Evolutionary conservation across 1,140 invertebrate genomes (phyloP).

Genomic region (Temnothorax nylanderi): DNA sequence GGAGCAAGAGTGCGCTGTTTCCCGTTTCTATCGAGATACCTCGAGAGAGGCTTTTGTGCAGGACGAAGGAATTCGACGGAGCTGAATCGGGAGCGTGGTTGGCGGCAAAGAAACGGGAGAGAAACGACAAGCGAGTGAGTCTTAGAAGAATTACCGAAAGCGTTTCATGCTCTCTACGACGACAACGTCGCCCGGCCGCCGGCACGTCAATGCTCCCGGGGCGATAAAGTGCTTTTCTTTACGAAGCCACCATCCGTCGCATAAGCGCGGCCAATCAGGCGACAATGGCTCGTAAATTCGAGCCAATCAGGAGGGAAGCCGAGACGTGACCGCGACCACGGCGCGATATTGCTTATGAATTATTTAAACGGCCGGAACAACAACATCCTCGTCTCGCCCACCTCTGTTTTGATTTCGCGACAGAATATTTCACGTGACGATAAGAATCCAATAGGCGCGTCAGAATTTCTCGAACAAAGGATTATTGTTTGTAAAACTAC

Average conservation of each 20-base stretch:
- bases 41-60: constrained; percentile 36
- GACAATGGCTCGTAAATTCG: constrained; percentile 85
- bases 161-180: constrained; percentile 66
- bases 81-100: constrained; percentile 64
- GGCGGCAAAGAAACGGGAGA: constrained; percentile 25
- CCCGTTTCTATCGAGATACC: constrained; percentile 54
- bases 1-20: constrained; percentile 13
- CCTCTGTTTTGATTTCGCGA: constrained; percentile 18
- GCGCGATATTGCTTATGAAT: constrained; percentile 84
- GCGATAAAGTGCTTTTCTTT: constrained; percentile 82
- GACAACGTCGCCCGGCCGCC: constrained; percentile 43
- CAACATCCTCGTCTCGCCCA: constrained; percentile 52
- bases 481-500: neutral
- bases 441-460: neutral
- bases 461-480: neutral
- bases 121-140: constrained; percentile 23
- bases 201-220: constrained; percentile 74
- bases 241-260: constrained; percentile 78
- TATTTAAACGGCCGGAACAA: constrained; percentile 81
- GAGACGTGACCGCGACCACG: constrained; percentile 82
- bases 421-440: neutral
- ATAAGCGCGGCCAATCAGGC: constrained; percentile 84
- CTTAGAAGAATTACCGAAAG: constrained; percentile 73
- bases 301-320: constrained; percentile 82
- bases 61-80: constrained; percentile 65